Percentiles rank a stretch among this genome's conserved stretches.
phyloP scores from a whole-genome alignment of 2,797 vertebrate species.

The Malacoraja senta region DNA sequence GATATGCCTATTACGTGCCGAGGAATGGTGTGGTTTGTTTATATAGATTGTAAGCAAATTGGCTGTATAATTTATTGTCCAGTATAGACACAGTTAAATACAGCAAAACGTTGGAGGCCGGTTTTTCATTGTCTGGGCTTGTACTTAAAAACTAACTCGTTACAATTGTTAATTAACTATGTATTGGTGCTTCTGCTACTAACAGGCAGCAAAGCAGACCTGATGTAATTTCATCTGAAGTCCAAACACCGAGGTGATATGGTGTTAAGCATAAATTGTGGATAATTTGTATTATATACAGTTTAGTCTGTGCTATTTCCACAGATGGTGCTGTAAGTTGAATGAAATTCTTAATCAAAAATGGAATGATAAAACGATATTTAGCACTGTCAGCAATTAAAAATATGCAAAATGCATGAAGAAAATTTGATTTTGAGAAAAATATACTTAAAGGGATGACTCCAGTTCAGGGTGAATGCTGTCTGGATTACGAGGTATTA shows the following conservation, averaged over 20 bases:
- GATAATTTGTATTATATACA: not conserved
- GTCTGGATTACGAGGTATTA: not conserved
- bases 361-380: not conserved
- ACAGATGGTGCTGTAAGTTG: not conserved
- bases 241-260: not conserved
- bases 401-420: not conserved
- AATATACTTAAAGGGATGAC: not conserved
- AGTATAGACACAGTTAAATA: not conserved
- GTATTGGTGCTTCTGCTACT: too few relatives aligned
- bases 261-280: not conserved
- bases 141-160: not conserved
- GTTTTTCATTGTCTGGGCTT: not conserved
- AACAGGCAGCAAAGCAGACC: not conserved
- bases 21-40: not conserved
- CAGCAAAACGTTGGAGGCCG: not conserved
- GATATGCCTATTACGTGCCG: not conserved
- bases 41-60: not conserved
- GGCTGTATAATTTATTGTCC: not conserved
- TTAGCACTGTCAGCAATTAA: not conserved
- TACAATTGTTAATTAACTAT: not conserved
- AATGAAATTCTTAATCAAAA: not conserved
- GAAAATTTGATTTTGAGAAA: not conserved
- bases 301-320: not conserved
- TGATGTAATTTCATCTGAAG: not conserved
- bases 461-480: not conserved